These are phyloP conservation scores for Anagyrus pseudococci DNA, from an alignment of 2,888 invertebrate species.

Conservation along the genomic window DNA sequence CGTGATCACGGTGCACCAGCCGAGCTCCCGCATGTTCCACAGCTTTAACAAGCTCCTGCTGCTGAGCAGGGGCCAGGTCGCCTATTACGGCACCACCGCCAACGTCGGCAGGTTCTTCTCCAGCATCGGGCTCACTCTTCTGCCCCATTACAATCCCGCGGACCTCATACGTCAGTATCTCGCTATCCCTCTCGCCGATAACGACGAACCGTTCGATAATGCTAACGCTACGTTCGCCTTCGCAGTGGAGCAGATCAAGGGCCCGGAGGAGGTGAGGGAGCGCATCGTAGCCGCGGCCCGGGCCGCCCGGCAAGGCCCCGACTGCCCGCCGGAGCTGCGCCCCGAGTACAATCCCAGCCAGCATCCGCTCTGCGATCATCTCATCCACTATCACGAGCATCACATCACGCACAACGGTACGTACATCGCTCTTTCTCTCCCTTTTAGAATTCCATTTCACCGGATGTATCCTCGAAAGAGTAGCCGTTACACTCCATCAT, in stretches of 20 bases:
- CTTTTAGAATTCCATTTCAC: too few relatives aligned
- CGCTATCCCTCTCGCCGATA: neutral
- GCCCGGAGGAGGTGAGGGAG: slow-evolving; percentile 71
- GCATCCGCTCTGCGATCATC: slow-evolving; percentile 59
- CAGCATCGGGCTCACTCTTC: slow-evolving; percentile 73
- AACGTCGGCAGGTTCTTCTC: slow-evolving; percentile 77
- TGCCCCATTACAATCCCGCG: slow-evolving; percentile 84
- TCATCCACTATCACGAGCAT: slow-evolving; percentile 59
- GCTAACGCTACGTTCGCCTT: slow-evolving; percentile 12
- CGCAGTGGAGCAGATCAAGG: slow-evolving; percentile 79
- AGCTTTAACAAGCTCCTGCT: slow-evolving; percentile 79
- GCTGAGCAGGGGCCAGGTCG: slow-evolving; percentile 75
- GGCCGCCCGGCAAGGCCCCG: slow-evolving; percentile 68
- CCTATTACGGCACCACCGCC: slow-evolving; percentile 77
- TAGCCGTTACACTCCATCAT: too few relatives aligned
- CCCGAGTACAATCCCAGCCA: slow-evolving; percentile 59
- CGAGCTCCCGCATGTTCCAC: slow-evolving; percentile 84
- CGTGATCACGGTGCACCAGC: slow-evolving; percentile 82
- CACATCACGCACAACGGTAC: slow-evolving; percentile 59
- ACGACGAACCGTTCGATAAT: neutral
- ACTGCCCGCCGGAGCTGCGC: slow-evolving; percentile 67
- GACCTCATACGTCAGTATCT: slow-evolving; percentile 75
- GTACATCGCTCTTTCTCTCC: slow-evolving; percentile 1
- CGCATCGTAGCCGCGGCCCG: slow-evolving; percentile 72
- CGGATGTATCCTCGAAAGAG: too few relatives aligned